Percentiles rank a stretch among this genome's conserved stretches.
These are phyloP conservation scores for Lacerta viridis DNA, from an alignment of 2,797 vertebrate species.

Conservation along the genomic window DNA sequence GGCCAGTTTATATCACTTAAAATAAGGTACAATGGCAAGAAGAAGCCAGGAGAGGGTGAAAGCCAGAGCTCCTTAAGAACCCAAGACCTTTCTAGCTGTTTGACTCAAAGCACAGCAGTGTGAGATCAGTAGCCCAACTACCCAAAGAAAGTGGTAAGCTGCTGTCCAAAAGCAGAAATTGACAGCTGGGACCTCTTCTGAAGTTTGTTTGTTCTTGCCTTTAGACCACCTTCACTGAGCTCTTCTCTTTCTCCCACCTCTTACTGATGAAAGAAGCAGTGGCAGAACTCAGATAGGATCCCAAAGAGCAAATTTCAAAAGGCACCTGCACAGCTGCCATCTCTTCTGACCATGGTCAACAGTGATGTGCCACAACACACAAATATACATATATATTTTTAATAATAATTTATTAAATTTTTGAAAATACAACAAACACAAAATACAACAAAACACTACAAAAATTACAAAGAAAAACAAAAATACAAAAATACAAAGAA, in stretches of 20 bases:
- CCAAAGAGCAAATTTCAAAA: background rate
- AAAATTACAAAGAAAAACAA: no score
- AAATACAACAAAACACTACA: no score
- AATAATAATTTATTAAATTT: no score
- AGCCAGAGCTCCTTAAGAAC: background rate
- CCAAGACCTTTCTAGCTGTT: background rate
- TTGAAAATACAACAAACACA: no score
- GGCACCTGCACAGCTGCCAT: background rate
- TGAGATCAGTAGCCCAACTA: background rate
- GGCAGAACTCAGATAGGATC: background rate
- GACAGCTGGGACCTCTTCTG: background rate
- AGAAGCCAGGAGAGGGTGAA: background rate
- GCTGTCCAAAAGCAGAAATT: background rate
- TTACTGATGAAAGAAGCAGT: background rate
- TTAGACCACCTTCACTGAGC: background rate
- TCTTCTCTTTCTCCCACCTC: background rate
- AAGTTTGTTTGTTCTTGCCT: background rate
- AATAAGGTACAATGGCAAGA: background rate
- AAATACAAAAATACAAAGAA: no score
- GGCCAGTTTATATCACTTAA: background rate
- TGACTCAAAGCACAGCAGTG: background rate
- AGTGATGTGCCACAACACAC: background rate
- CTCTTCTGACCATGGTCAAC: background rate
- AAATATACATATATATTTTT: background rate
- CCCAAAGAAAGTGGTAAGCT: background rate